A percentile compares a stretch with the other conserved stretches of the same genome.
Conservation (phyloP, 2,797 vertebrate genomes). For the Caiman crocodilus region DNA sequence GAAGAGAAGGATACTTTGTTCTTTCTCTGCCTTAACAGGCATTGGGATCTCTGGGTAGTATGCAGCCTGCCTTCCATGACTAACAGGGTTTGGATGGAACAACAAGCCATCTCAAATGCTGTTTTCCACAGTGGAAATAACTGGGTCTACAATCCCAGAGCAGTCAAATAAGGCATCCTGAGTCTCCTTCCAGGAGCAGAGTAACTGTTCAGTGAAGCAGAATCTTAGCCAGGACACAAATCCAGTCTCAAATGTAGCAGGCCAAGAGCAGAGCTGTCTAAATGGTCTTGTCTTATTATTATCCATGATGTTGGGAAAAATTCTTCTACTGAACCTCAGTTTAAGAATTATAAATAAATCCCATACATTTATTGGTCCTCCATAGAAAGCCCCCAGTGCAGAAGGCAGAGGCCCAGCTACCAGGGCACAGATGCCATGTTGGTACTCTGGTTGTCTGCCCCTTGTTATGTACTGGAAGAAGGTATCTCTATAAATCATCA, state of each 20-base stretch:
- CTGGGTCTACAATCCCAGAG: slow-evolving; percentile 41
- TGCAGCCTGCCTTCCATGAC: slow-evolving; percentile 44
- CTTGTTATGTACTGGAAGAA: background rate
- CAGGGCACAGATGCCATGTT: too few species aligned
- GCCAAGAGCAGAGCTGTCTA: slow-evolving; percentile 8
- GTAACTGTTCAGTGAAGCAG: slow-evolving; percentile 1
- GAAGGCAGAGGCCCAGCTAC: too few species aligned
- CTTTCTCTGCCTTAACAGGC: slow-evolving; percentile 20
- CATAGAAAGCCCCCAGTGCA: background rate
- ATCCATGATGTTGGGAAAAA: background rate
- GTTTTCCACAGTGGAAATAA: slow-evolving; percentile 68
- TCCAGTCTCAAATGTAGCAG: slow-evolving; percentile 49
- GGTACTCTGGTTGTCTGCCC: too few species aligned
- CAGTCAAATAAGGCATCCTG: slow-evolving; percentile 15
- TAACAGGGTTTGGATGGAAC: slow-evolving; percentile 63
- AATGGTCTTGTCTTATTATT: background rate
- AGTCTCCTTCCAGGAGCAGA: slow-evolving; percentile 45
- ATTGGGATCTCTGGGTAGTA: slow-evolving; percentile 28
- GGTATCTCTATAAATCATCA: background rate
- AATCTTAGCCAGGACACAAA: slow-evolving; percentile 41
- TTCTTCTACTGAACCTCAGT: background rate
- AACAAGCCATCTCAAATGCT: slow-evolving; percentile 47
- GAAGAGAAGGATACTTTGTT: slow-evolving; percentile 62
- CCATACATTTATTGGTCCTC: background rate
- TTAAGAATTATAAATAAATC: background rate